Evolutionary conservation across 2,797 vertebrate species (phyloP).

Genomic region (Podarcis siculus): DNA sequence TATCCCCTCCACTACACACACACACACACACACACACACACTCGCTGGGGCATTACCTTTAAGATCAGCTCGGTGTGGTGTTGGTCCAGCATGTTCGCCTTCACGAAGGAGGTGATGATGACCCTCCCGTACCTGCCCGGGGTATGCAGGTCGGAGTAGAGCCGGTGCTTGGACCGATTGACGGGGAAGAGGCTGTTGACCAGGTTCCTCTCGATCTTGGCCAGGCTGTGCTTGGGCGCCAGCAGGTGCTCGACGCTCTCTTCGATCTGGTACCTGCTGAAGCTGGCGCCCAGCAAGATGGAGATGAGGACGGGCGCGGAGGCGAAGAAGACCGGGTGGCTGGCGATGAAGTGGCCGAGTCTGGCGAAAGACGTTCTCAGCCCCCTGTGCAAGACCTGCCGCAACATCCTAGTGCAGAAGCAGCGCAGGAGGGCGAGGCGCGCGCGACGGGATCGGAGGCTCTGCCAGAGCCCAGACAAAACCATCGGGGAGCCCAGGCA

Average conservation of each 20-base stretch:
- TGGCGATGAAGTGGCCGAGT: conserved; percentile 93
- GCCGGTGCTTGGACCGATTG: conserved; percentile 95
- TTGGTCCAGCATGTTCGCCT: conserved; percentile 94
- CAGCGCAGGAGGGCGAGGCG: conserved; percentile 81
- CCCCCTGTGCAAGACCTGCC: conserved; percentile 95
- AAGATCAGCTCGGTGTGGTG: conserved; percentile 90
- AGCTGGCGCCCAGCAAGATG: conserved; percentile 95
- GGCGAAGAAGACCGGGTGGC: conserved; percentile 97
- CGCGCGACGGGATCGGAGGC: conserved; percentile 83
- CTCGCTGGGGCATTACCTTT: conserved; percentile 80
- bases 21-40: neutral
- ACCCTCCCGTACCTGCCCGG: conserved; percentile 95
- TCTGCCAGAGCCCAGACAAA: conserved; percentile 86
- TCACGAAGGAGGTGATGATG: conserved; percentile 89
- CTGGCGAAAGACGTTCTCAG: conserved; percentile 92
- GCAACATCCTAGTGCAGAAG: conserved; percentile 96
- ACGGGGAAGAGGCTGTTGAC: conserved; percentile 96
- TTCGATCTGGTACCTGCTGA: conserved; percentile 96
- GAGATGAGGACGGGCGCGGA: conserved; percentile 94
- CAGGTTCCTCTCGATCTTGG: conserved; percentile 96
- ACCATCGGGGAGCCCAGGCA: conserved; percentile 85
- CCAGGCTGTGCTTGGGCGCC: conserved; percentile 95
- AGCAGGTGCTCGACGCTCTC: conserved; percentile 94
- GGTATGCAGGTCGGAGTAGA: conserved; percentile 97
- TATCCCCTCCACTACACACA: neutral